Evolutionary conservation across 1,140 invertebrate genomes (phyloP), one percentile per base, ranked within the genome.

Genomic region (Bombus haemorrhoidalis): DNA sequence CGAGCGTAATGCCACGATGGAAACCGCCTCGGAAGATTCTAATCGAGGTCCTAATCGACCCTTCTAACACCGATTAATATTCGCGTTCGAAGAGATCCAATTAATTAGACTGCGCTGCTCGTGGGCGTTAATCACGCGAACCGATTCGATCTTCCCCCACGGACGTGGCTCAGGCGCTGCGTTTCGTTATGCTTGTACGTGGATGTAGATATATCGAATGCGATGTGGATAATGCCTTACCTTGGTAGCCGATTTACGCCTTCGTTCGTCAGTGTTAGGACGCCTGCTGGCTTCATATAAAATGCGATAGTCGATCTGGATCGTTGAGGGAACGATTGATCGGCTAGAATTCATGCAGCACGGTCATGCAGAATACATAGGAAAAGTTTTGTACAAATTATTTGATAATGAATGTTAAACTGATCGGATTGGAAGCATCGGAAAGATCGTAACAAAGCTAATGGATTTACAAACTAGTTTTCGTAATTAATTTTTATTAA

Each of bases 21-120:
- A 78, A 75, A 83, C 37, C 82, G 28, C 68, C 39, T 47, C 4
- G 86, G 43, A 59, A 86, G 88, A 90, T 90, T 43, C 57, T 66
- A 84, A 90, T 84, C 89, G 76, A 39, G 28, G 34, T 47, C 12
- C 32, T 32, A 8, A 13, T 28, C 25, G 39, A 32, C 32, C 69
- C 47, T 59, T 62, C 37, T 72, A 86, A 68, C 71, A 68, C 59
- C 74, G 79, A 90, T 91, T 91, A 91, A 91, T 91, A 90, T 90
- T 90, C 90, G 82, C 75, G 66, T 73, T 80, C 71, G 75, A 75
- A 39, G 59, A 57, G 68, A 78, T 73, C 72, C 85, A 77, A 91
- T 90, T 89, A 91, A 91, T 91, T 87, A 89, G 86, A 47, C 64
- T 68, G 43, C 34, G 78, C 43, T 75, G 74, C 81, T 75, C 41